These are phyloP conservation scores for Dolichotis patagonum DNA, from an alignment of 2,113 vertebrate genomes.

Conservation along the genomic window DNA sequence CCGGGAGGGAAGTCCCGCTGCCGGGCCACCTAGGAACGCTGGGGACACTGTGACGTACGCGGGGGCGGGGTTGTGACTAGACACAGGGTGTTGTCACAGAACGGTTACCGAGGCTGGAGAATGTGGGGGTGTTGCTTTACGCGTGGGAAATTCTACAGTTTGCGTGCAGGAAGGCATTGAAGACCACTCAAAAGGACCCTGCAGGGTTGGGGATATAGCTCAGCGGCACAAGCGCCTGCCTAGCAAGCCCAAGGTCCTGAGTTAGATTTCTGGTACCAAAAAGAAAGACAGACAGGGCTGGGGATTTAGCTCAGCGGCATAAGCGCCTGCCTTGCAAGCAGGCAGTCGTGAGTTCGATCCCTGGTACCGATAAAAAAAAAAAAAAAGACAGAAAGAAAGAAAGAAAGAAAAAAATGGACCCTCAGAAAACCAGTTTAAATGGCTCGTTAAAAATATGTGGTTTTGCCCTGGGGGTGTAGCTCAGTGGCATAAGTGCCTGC, in stretches of 20 bases:
- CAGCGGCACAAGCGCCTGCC: too few relatives aligned
- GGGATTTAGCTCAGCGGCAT: too few relatives aligned
- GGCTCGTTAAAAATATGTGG: neutral
- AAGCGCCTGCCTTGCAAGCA: too few relatives aligned
- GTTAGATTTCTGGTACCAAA: too few relatives aligned
- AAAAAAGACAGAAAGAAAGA: too few relatives aligned
- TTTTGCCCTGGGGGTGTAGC: neutral
- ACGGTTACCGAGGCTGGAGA: neutral
- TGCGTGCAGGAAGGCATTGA: neutral
- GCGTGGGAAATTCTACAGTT: neutral
- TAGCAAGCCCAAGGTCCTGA: too few relatives aligned
- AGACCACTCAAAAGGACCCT: neutral
- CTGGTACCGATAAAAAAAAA: too few relatives aligned
- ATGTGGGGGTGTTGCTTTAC: neutral
- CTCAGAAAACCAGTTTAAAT: neutral
- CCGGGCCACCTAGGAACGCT: neutral
- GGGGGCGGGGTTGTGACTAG: neutral
- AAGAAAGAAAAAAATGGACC: too few relatives aligned
- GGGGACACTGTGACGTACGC: neutral
- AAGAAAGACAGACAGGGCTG: too few relatives aligned
- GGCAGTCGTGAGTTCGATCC: too few relatives aligned
- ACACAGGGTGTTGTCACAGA: neutral
- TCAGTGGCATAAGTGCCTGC: too few relatives aligned
- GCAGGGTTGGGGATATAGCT: too few relatives aligned
- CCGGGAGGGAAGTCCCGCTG: accelerated